Evolutionary conservation across 2,888 invertebrate species (phyloP), one percentile per base, ranked within the genome.

Genomic region (Sminthurides aquaticus): DNA sequence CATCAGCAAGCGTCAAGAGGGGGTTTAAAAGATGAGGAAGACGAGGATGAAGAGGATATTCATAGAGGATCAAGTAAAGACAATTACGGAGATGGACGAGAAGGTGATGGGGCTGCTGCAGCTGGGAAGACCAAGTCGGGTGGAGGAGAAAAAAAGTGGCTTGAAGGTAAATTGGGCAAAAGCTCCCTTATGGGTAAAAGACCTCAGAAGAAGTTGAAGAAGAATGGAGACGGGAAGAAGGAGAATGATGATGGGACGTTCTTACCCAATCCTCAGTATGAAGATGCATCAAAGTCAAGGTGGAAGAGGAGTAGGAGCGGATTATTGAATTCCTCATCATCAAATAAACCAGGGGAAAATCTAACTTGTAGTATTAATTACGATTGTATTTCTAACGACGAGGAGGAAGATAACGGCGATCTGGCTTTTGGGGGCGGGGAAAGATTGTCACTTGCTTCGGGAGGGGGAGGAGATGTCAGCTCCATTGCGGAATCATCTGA

Each of bases 401-500:
- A 52, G 11, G n/a, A 29, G 24, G 52, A 54, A 18, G 52, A 27
- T 20, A 49, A 34, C n/a, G 18, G 22, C 34, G 56, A 56, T 15
- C 27, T 29, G 25, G 55, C 54, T 29, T 24, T 62, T 11, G 57
- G 57, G 2, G 49, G 48, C 24, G 25, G 52, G 11, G 22, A 52
- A 52, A 8, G 52, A 20, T 52, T 52, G 22, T 52, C 52, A 20
- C 20, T 52, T 5, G 52, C 52, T 20, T 52, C 52, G 18, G 52
- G 20, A 8, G 52, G 52, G 5, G 52, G 26, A 29, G 60, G 60
- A 61, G 68, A 68, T 57, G 54, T 57, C 56, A 67, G 69, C 63
- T 60, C 62, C 24, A 59, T 58, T 63, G 57, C 29, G 28, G 69
- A 69, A 55, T 58, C 62, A 43, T 69, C 69, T 25, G 66, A 68